phyloP scores from a whole-genome alignment of 2,113 vertebrate genomes.

The Siphamia tubifer region DNA sequence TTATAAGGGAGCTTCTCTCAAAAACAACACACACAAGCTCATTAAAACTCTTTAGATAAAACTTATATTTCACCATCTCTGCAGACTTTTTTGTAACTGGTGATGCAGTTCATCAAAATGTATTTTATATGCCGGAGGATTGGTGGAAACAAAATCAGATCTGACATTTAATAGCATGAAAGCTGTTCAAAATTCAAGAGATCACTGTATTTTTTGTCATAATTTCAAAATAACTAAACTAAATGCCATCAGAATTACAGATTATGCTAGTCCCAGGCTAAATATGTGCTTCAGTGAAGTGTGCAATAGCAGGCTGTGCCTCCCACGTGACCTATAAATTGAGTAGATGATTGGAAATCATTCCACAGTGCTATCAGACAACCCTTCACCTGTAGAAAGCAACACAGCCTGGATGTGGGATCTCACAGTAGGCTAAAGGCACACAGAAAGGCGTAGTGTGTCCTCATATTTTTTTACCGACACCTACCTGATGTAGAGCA shows the following conservation, averaged over 20 bases:
- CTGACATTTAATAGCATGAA: background rate
- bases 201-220: background rate
- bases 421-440: constrained; percentile 1
- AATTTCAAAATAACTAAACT: too few species aligned
- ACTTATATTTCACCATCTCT: background rate
- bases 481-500: constrained; percentile 2
- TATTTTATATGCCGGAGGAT: rapidly evolving
- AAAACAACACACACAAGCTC: too few species aligned
- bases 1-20: too few species aligned
- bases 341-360: constrained; percentile 46
- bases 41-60: too few species aligned
- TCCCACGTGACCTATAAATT: constrained; percentile 18
- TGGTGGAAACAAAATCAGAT: background rate
- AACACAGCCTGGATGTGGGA: constrained; percentile 2
- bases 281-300: constrained; percentile 5
- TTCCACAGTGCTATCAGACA: constrained; percentile 37
- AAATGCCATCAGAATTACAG: background rate
- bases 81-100: background rate
- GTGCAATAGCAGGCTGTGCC: constrained; percentile 25
- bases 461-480: constrained; percentile 8
- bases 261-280: background rate
- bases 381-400: constrained; percentile 12
- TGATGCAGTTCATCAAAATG: too few species aligned
- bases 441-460: background rate
- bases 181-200: background rate